A percentile compares a stretch with the other conserved stretches of the same genome.
These are phyloP conservation scores for Bos javanicus DNA, from an alignment of 2,113 vertebrate genomes.

Conservation along the genomic window DNA sequence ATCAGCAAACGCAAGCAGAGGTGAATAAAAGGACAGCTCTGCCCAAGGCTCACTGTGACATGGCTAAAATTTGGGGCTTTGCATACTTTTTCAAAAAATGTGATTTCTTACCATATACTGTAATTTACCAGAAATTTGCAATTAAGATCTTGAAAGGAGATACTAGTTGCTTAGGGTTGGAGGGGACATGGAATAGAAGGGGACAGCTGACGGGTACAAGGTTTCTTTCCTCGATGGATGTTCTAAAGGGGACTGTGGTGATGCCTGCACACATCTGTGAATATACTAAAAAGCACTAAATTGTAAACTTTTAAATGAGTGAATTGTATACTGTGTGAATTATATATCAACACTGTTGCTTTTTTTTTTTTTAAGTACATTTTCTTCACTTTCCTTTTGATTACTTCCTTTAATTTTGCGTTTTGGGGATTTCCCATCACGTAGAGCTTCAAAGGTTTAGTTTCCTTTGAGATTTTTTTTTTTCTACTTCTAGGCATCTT, in stretches of 20 bases:
- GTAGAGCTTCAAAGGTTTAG: not conserved
- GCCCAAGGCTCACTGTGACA: not conserved
- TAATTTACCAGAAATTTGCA: not conserved
- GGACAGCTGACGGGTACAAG: not conserved
- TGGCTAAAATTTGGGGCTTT: not conserved
- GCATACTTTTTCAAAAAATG: accelerated
- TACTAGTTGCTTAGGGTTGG: not conserved
- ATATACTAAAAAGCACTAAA: not conserved
- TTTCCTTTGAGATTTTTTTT: not conserved
- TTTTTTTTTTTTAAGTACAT: not conserved
- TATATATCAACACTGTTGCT: not conserved
- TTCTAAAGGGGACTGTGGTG: not conserved
- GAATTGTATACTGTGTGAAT: not conserved
- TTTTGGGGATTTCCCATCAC: constrained; percentile 4
- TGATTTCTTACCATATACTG: not conserved
- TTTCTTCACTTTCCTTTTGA: not conserved
- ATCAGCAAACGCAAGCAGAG: not conserved
- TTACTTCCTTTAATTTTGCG: not conserved
- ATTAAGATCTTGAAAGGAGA: not conserved
- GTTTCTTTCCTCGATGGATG: not conserved
- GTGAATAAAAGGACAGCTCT: accelerated
- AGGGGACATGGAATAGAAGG: accelerated
- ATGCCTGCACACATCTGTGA: not conserved
- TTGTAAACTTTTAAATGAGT: not conserved
- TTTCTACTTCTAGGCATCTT: not conserved